Evolutionary conservation across 2,888 invertebrate genomes (phyloP).

Genomic region (Unio delphinus): DNA sequence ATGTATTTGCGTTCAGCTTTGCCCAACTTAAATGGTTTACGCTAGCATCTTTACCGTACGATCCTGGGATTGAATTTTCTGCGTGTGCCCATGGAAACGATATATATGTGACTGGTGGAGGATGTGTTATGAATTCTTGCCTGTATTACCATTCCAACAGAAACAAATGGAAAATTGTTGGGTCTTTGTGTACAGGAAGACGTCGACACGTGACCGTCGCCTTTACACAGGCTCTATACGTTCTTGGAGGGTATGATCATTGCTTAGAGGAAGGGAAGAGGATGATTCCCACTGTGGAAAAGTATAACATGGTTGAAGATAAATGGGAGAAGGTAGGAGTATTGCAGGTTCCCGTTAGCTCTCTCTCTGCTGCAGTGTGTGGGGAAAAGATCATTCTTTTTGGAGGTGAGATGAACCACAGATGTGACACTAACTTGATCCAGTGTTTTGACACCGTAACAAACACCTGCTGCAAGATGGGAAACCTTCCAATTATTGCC

Average conservation of each 20-base stretch:
- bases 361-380: slow-evolving; percentile 55
- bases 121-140: slow-evolving; percentile 49
- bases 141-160: slow-evolving; percentile 52
- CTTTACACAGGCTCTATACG: slow-evolving; percentile 52
- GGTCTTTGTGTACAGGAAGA: slow-evolving; percentile 52
- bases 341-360: slow-evolving; percentile 53
- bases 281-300: slow-evolving; percentile 57
- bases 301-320: slow-evolving; percentile 52
- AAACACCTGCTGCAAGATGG: slow-evolving; percentile 44
- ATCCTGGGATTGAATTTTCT: slow-evolving; percentile 61
- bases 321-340: slow-evolving; percentile 47
- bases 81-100: slow-evolving; percentile 59
- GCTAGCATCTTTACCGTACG: slow-evolving; percentile 52
- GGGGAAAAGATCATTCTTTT: slow-evolving; percentile 57
- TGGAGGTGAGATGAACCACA: slow-evolving; percentile 61
- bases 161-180: slow-evolving; percentile 56
- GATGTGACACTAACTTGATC: slow-evolving; percentile 53
- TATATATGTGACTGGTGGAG: slow-evolving; percentile 59
- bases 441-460: slow-evolving; percentile 59
- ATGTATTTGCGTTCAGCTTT: slow-evolving; percentile 57
- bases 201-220: slow-evolving; percentile 60
- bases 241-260: slow-evolving; percentile 60
- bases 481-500: slow-evolving; percentile 53
- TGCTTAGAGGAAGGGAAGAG: slow-evolving; percentile 49
- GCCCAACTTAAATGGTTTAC: slow-evolving; percentile 52